Base-by-base conservation (phyloP, 1,140 invertebrate genomes). In the Papilio dardanus region DNA sequence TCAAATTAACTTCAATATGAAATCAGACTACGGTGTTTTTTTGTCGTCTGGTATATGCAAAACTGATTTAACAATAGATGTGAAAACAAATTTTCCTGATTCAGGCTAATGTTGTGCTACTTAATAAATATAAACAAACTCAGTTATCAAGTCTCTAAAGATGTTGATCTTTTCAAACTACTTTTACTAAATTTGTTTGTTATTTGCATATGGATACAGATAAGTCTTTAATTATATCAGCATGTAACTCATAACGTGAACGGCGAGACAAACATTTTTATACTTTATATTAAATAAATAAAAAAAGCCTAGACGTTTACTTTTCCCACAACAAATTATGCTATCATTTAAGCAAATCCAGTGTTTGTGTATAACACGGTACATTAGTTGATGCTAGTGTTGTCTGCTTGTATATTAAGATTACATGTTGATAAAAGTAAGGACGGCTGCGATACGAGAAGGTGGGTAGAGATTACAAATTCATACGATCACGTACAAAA, bases 221-320 rank as follows among this genome's bases (percentile, higher is more conserved):
- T 54, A 6, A 54, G 2, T 21, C n/a, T 7, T 21, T 54, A 21
- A 54, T 50, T 50, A 50, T 54, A 21, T 19, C n/a, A 21, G 1
- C 46, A 54, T 10, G 3, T 7, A 54, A 54, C 21, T 2, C 46
- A 21, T 28, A 0, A 82, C 21, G 76, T 91, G 12, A 88, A 90
- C 83, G 85, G 88, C 68, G 91, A 90, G 65, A 90, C 88, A 87
- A 75, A 67, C 2, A 4, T 21, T 71, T 54, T 65, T 58, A 24
- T 24, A 3, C 5, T 69, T 74, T 74, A 28, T 12, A 77, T 73
- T 31, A 46, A 67, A 37, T 74, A n/a, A 28, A 16, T 65, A 71
- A 62, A 33, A 42, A 33, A 58, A 40, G 33, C 16, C 31, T 74
- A 30, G 1, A 1, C 12, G 3, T 54, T 54, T 54, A 12, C 50